Evolutionary conservation across 2,113 vertebrate genomes (phyloP), one percentile per base, ranked within the genome.

Genomic region (Origma solitaria): DNA sequence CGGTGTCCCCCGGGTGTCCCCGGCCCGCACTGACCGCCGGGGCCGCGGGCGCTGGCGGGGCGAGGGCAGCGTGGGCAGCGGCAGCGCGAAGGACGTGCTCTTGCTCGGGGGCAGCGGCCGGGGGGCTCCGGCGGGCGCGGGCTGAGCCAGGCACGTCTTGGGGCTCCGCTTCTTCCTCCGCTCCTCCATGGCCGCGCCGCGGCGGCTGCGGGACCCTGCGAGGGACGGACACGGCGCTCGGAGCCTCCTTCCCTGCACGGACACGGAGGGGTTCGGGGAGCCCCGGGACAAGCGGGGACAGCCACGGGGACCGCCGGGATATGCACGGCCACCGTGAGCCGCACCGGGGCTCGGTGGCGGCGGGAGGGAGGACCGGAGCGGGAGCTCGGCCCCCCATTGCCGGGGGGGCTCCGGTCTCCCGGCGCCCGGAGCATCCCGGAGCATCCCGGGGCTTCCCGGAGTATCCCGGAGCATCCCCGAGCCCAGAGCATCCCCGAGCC

Each of bases 101-200:
- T 99, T 99, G 97, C 99, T 99, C 94, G 98, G 97, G 4, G 99
- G 98, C 83, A 98, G 98, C 5, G 98, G 96, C 60, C 98, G 98
- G 3, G 98, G 97, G 61, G 99, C 98, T 42, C 98, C 97, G 11
- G 98, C 79, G 1, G 99, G 98, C 23, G 90, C 97, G 1, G 98
- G 98, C 93, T 98, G 99, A 4, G 98, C 97, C 30, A 99, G 97
- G 72, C 98, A 98, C 44, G 98, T 98, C 90, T 98, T 98, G 23
- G 99, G 99, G 86, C 99, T 99, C 58, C 98, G 97, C 96, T 99
- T 99, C 97, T 98, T 99, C 95, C 98, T 98, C 86, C 99, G 99
- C 94, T 99, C 99, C 78, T 99, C 99, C 99, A 99, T 99, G 62
- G 51, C 33, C 7, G 27, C 11, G 47, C 54, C 2, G 8, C 35